Base-by-base conservation (phyloP, 2,797 vertebrate species). In the Lemur catta region DNA sequence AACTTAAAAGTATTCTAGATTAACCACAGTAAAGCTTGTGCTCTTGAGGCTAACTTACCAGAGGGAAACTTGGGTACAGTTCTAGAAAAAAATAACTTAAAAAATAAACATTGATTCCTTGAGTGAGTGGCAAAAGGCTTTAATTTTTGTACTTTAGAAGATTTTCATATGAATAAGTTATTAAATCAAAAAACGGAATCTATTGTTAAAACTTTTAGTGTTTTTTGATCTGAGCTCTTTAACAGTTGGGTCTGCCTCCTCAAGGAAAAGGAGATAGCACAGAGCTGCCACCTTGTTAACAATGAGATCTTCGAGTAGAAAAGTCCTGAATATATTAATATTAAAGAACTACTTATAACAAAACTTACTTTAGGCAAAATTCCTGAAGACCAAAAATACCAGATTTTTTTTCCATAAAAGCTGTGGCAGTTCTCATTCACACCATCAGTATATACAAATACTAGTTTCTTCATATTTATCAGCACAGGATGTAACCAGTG, bases 361-460 rank as follows among this genome's bases (percentile, higher is more conserved):
- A 59, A 35, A 75, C 35, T 95, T 82, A 33, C 41, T 81, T 74
- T 93, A 55, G 91, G 84, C 74, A 89, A 61, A 94, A 93, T 91
- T 46, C 63, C 22, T 76, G 8, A 87, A 89, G 18, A 82, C 24
- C 75, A 91, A 72, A 95, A 86, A 74, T 71, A 75, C 8, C 18
- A 86, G 69, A 46, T 71, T 84, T 43, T 92, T 92, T 78, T 55
- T 30, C 65, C 65, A 80, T 0, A 65, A 92, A 92, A 59, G 5
- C 18, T 59, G 7, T 57, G n/a, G 20, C 38, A 84, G 1, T 63
- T 91, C 22, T 50, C 59, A 38, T 85, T 92, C 43, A 72, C 38
- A 38, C 41, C 50, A 52, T 81, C 11, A 84, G 4, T 67, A 71
- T 69, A n/a, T 71, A 65, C 46, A 92, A 89, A 57, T 48, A 82